Evolutionary conservation across 92 coral and sea anemone species (phyloP).

Genomic region (Bergia puertoricense): DNA sequence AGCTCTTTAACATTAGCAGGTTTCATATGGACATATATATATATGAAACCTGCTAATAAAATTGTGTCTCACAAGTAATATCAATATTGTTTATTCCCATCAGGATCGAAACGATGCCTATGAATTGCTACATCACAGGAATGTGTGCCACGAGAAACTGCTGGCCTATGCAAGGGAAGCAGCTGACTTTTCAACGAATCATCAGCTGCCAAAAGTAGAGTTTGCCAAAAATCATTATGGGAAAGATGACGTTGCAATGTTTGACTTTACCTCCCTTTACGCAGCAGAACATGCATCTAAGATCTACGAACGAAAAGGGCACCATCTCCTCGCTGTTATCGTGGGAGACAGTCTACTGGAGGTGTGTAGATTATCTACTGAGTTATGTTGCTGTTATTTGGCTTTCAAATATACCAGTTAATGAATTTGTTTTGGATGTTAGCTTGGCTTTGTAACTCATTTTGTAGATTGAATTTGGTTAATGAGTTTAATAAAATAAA

Average conservation of each 20-base stretch:
- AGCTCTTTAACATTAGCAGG: no score
- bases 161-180: constrained; percentile 92
- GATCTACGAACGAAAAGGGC: constrained; percentile 84
- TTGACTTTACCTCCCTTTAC: constrained; percentile 95
- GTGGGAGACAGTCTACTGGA: constrained; percentile 97
- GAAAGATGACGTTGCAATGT: constrained; percentile 97
- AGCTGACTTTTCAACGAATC: constrained; percentile 86
- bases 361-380: constrained; percentile 53
- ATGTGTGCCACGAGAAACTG: constrained; percentile 83
- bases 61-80: no score
- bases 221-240: constrained; percentile 83
- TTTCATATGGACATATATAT: no score
- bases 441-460: neutral
- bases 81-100: neutral
- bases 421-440: neutral
- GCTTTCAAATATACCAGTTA: neutral
- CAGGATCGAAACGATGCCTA: constrained; percentile 92
- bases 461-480: no score
- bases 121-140: constrained; percentile 82
- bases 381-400: no score
- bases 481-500: no score
- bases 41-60: neutral
- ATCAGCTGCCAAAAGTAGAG: constrained; percentile 84
- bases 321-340: constrained; percentile 74
- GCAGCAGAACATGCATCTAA: constrained; percentile 93